phyloP scores from a whole-genome alignment of 1,140 invertebrate species.

The Calycopis cecrops region DNA sequence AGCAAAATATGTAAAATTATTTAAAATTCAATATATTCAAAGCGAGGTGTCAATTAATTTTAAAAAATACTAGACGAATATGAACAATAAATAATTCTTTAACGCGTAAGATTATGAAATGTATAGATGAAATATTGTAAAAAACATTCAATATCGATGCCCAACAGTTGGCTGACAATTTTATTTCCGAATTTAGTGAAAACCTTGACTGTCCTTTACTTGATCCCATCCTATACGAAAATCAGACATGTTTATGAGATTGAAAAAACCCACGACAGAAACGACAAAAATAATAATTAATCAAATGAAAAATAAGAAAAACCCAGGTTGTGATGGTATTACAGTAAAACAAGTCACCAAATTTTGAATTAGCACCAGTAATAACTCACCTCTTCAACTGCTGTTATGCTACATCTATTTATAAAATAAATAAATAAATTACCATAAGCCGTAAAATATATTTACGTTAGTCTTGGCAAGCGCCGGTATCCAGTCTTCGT shows the following conservation, averaged over 20 bases:
- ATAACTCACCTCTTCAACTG: constrained; percentile 1
- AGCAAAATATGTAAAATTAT: constrained; percentile 21
- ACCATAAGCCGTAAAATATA: too few species aligned
- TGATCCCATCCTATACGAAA: not conserved
- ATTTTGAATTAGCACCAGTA: not conserved
- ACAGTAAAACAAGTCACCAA: not conserved
- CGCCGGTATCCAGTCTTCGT: constrained; percentile 87
- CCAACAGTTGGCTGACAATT: not conserved
- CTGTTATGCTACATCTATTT: not conserved
- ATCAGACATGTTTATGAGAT: not conserved
- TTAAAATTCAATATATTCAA: constrained; percentile 20
- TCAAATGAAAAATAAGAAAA: not conserved
- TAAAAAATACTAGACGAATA: too few species aligned
- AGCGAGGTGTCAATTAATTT: constrained; percentile 13
- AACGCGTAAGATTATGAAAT: constrained; percentile 18
- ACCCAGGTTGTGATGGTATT: not conserved
- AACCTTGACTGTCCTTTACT: not conserved
- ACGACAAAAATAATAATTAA: not conserved
- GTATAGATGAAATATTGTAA: constrained; percentile 8
- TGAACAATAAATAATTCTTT: constrained; percentile 21
- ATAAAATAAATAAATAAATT: too few species aligned
- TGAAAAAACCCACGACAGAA: not conserved
- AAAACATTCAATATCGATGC: not conserved
- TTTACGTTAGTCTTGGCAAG: constrained; percentile 70
- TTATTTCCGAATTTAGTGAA: not conserved